Percentiles rank a stretch among this genome's conserved stretches.
phyloP scores from a whole-genome alignment of 2,113 vertebrate genomes.

The Apodemus sylvaticus region DNA sequence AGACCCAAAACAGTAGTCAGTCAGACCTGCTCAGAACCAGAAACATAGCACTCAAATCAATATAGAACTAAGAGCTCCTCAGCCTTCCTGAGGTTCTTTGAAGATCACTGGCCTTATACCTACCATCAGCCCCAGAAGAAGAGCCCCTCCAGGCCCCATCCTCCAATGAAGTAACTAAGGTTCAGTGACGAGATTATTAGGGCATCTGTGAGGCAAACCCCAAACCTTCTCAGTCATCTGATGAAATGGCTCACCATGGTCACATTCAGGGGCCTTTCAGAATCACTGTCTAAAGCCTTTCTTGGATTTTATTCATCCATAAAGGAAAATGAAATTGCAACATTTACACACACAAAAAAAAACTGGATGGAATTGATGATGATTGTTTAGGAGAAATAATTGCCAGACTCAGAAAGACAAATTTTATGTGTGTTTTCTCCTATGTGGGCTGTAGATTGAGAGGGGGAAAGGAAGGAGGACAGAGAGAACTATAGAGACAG shows the following conservation, averaged over 20 bases:
- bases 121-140: not conserved
- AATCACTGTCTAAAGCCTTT: not conserved
- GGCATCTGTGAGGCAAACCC: not conserved
- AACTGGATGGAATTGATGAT: not conserved
- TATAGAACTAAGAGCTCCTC: conserved; percentile 1
- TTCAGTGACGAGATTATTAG: not conserved
- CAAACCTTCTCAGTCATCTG: not conserved
- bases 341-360: not conserved
- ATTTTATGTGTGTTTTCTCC: not conserved
- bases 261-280: not conserved
- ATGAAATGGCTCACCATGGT: not conserved
- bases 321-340: not conserved
- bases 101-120: not conserved
- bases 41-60: not conserved
- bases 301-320: not conserved
- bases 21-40: not conserved
- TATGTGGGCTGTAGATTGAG: not conserved
- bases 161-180: not conserved
- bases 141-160: not conserved
- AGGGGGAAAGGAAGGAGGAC: not conserved
- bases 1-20: not conserved
- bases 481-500: not conserved
- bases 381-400: not conserved
- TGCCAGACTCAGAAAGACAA: not conserved
- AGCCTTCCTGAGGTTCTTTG: not conserved